These are phyloP conservation scores for Bungarus multicinctus DNA, from an alignment of 2,113 vertebrate genomes.

Conservation along the genomic window DNA sequence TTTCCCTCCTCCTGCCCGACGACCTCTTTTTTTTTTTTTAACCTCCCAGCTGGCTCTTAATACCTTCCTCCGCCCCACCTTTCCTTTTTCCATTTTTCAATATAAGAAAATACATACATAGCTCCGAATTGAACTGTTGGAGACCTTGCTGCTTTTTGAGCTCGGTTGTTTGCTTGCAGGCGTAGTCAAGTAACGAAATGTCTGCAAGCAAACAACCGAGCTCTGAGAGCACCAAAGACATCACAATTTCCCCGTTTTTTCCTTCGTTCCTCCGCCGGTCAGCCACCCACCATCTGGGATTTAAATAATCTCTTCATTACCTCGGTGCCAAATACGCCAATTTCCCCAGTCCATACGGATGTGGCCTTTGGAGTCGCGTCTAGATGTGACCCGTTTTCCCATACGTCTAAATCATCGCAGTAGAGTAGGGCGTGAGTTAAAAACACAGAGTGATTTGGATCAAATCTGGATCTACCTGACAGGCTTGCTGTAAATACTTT, in stretches of 20 bases:
- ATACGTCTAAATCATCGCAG: neutral
- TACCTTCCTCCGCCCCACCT: neutral
- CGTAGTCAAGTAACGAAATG: neutral
- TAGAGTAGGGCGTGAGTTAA: neutral
- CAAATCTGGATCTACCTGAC: neutral
- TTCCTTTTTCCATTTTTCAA: neutral
- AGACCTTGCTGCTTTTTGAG: neutral
- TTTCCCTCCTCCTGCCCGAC: neutral
- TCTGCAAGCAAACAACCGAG: neutral
- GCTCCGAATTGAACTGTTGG: neutral
- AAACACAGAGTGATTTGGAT: neutral
- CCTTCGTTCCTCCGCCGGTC: neutral
- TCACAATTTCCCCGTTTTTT: neutral
- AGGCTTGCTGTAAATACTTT: neutral
- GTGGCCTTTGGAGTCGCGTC: neutral
- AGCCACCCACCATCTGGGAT: neutral
- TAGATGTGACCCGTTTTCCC: neutral
- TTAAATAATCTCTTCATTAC: neutral
- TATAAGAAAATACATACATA: neutral
- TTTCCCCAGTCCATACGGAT: neutral
- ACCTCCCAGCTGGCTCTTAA: neutral
- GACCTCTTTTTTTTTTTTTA: too few species aligned
- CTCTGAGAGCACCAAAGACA: neutral
- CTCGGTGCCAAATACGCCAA: neutral
- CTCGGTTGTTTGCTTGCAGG: neutral